Conservation (phyloP, 2,113 vertebrate genomes). For the Agapornis roseicollis region DNA sequence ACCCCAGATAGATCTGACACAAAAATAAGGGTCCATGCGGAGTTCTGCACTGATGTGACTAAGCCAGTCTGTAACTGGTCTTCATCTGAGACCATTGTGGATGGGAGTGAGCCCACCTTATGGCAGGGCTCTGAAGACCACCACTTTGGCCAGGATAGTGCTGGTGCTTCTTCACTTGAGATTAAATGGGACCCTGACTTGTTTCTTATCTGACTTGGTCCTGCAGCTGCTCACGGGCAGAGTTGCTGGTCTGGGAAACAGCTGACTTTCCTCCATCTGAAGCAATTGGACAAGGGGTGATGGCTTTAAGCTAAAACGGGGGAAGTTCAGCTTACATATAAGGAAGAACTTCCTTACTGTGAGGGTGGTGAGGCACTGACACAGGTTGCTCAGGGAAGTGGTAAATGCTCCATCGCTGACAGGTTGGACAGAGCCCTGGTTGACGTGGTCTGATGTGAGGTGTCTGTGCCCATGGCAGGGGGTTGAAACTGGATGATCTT, state of each 20-base stretch:
- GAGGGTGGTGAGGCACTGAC: not conserved
- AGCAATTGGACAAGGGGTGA: not conserved
- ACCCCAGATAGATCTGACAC: not conserved
- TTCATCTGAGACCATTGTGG: accelerated
- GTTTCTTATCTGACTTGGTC: not conserved
- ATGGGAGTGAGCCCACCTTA: not conserved
- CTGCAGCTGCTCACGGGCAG: not conserved
- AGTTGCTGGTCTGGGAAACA: not conserved
- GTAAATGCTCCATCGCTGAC: not conserved
- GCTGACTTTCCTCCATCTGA: not conserved
- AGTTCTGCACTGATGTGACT: not conserved
- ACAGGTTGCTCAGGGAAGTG: not conserved
- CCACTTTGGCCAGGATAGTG: not conserved
- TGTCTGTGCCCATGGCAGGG: not conserved
- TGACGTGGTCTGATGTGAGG: not conserved
- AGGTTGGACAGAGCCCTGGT: not conserved
- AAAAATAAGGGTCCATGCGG: not conserved
- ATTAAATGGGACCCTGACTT: not conserved
- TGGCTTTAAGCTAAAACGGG: not conserved
- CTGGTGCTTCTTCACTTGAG: not conserved
- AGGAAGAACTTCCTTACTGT: not conserved
- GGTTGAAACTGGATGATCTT: not conserved
- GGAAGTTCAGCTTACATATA: not conserved
- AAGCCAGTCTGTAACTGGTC: not conserved
- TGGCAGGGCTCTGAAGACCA: not conserved